These are phyloP conservation scores for Microtus pennsylvanicus DNA, from an alignment of 2,113 vertebrate species.

Conservation along the genomic window DNA sequence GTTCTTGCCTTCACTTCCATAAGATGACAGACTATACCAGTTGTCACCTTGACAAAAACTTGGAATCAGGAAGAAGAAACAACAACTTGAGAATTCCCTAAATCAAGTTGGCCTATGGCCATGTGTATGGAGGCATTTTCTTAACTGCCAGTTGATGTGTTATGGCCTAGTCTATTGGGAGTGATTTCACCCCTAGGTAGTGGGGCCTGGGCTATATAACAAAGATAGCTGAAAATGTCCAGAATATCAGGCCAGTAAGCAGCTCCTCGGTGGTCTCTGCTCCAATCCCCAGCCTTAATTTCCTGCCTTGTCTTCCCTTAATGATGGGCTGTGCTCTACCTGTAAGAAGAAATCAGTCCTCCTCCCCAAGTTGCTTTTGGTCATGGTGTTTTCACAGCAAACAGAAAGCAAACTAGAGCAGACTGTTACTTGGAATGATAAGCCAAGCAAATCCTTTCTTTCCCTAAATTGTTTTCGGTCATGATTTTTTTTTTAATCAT, in stretches of 20 bases:
- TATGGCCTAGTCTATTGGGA: neutral
- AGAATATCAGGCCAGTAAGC: neutral
- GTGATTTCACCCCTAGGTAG: neutral
- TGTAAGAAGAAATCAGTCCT: neutral
- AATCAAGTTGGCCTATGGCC: neutral
- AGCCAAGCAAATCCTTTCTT: neutral
- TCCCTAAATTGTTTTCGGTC: neutral
- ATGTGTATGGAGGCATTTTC: neutral
- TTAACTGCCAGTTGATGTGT: neutral
- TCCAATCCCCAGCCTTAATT: neutral
- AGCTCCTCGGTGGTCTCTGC: neutral
- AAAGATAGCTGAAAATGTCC: neutral
- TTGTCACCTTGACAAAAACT: neutral
- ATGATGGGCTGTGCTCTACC: neutral
- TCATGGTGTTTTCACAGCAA: neutral
- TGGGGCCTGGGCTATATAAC: neutral
- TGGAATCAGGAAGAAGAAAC: neutral
- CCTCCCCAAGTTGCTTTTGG: neutral
- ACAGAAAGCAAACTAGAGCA: neutral
- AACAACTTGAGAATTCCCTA: neutral
- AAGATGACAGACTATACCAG: neutral
- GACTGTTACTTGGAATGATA: neutral
- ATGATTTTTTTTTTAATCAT: neutral
- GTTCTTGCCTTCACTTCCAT: neutral
- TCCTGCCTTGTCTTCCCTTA: neutral